Evolutionary conservation across 2,113 vertebrate species (phyloP), one percentile per base, ranked within the genome.

Genomic region (Sporophila hypoxantha): DNA sequence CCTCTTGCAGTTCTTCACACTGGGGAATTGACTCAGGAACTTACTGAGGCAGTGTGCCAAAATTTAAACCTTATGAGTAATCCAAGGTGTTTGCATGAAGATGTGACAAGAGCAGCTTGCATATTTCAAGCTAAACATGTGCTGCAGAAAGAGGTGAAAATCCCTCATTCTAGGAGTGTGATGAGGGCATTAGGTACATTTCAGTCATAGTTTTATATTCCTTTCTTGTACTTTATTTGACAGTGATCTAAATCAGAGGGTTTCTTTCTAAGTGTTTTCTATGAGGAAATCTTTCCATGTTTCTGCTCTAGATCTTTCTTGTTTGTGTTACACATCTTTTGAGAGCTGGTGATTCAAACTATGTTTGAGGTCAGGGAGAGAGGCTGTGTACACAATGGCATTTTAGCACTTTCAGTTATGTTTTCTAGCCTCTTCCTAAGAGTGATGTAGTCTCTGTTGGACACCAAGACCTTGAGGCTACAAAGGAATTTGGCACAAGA

Each of bases 401-500:
- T 81, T 92, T 87, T 93, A 91, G 76, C 64, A 85, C 74, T 91
- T 93, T 81, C 61, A 77, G 32, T 85, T 56, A 47, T 82, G 46
- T 85, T 87, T 90, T 91, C 36, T 83, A 89, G 49, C 69, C 41
- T 87, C 64, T 92, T 92, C 62, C 64, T 86, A 50, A 87, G 44
- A 91, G 37, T 76, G 34, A 85, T 68, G 44, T 74, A 83, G 87
- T 87, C 82, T 59, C 66, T 89, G 26, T 57, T 91, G 82, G 74
- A 79, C 85, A 91, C 76, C 59, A 89, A 62, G 82, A 34, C 66
- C 73, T 88, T 50, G 82, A 93, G 82, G 82, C 87, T 91, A 87
- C 56, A 77, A 83, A 91, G 65, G 80, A 91, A 90, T 94, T 87
- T 93, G 92, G 82, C 91, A 76, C 42, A 87, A 77, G 49, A 42